Evolutionary conservation across 2,888 invertebrate genomes (phyloP).

Genomic region (Euplexia lucipara): DNA sequence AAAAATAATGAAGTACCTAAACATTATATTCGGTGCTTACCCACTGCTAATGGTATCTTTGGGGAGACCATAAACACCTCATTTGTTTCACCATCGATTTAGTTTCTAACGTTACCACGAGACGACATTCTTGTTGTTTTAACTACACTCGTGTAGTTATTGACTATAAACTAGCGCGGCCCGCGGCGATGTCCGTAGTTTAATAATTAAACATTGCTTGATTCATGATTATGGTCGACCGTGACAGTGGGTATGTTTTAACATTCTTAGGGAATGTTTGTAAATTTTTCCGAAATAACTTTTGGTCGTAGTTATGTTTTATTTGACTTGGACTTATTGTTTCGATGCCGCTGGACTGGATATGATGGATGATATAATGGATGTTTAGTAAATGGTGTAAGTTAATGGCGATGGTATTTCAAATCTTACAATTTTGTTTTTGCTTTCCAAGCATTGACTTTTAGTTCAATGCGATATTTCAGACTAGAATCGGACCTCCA

Average conservation of each 20-base stretch:
- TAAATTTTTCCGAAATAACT: constrained; percentile 32
- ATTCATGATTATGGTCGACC: constrained; percentile 50
- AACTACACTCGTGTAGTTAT: constrained; percentile 9
- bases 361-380: too few species aligned
- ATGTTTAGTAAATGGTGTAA: too few species aligned
- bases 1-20: too few species aligned
- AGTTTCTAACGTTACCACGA: constrained; percentile 12
- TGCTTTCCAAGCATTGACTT: too few species aligned
- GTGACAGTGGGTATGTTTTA: constrained; percentile 11
- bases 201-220: constrained; percentile 43
- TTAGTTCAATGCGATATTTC: too few species aligned
- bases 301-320: constrained; percentile 8
- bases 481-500: too few species aligned
- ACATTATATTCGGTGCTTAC: background rate
- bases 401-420: too few species aligned
- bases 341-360: background rate
- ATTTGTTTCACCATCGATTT: constrained; percentile 23
- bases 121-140: constrained; percentile 31
- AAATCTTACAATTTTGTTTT: too few species aligned
- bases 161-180: constrained; percentile 19
- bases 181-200: constrained; percentile 38
- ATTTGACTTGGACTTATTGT: constrained; percentile 22
- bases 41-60: background rate
- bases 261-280: constrained; percentile 28
- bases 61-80: constrained; percentile 39